Evolutionary conservation across 2,113 vertebrate species (phyloP).

Genomic region (Cynoglossus semilaevis): DNA sequence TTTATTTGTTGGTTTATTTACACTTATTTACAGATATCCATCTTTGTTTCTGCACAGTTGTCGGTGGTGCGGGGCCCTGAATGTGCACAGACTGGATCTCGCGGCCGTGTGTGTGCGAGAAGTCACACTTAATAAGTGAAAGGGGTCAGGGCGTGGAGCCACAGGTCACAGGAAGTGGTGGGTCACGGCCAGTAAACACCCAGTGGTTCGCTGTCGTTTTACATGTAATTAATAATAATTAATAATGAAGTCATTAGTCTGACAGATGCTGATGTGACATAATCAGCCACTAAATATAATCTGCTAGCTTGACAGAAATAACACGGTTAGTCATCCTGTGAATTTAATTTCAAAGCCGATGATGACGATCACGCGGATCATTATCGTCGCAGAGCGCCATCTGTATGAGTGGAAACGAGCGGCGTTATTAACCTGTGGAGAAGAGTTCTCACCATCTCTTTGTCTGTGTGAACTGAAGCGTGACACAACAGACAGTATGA

Average conservation of each 20-base stretch:
- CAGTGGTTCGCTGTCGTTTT: background rate
- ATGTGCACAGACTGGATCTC: constrained; percentile 44
- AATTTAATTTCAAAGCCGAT: constrained; percentile 11
- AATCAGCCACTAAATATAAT: background rate
- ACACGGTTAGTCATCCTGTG: background rate
- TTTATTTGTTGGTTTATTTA: too few species aligned
- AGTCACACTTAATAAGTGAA: constrained; percentile 41
- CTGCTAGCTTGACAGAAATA: constrained; percentile 5
- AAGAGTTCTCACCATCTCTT: constrained; percentile 19
- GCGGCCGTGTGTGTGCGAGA: constrained; percentile 30
- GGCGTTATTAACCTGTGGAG: background rate
- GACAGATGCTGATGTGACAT: constrained; percentile 5
- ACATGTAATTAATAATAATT: constrained; percentile 4
- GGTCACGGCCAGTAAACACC: constrained; percentile 13
- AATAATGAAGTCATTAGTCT: background rate
- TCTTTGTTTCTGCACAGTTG: constrained; percentile 36
- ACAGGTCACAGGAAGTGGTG: constrained; percentile 11
- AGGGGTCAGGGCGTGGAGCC: constrained; percentile 13
- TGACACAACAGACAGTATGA: constrained; percentile 20
- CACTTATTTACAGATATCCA: too few species aligned
- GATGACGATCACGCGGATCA: background rate
- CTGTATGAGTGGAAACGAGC: constrained; percentile 13
- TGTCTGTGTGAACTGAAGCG: constrained; percentile 36
- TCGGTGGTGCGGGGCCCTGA: constrained; percentile 50
- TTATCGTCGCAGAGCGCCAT: constrained; percentile 1